Base-by-base conservation (phyloP, 1,140 invertebrate genomes). In the Ceratosolen solmsi region DNA sequence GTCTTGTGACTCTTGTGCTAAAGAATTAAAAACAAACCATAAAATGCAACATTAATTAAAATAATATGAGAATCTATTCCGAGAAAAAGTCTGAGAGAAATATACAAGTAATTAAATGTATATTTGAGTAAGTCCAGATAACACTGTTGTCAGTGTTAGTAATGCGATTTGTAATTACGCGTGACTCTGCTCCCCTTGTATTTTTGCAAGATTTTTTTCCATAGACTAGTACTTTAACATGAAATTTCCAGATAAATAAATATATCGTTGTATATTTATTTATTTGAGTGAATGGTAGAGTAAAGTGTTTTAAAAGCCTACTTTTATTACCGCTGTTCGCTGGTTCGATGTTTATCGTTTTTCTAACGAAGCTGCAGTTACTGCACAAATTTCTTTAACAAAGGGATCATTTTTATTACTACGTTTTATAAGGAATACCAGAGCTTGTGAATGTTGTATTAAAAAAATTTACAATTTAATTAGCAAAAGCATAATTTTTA, bases 71-170 rank as follows among this genome's bases (percentile, higher is more conserved):
- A 51, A 82, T 72, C 51, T 77, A 78, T 82, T 82, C 51, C 20
- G 54, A 82, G 80, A 82, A 73, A 82, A 82, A 82, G 80, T 82
- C 80, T 82, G 80, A 72, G 51, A 82, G 41, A 82, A 78, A 41
- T 56, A 78, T 65, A 82, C 38, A 65, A 60, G 60, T n/a, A 49
- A 76, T 9, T 80, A 82, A 11, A 73, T 73, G 36, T 80, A 68
- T 54, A 74, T 65, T 72, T 73, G 20, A 74, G 33, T 65, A 54
- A 56, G 25, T 46, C 30, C 25, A 25, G 49, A 74, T 63, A 38
- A 51, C 63, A 1, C 33, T 46, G 33, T 80, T 38, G 41, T 80
- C 9, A 70, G 27, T 73, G 17, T 72, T 9, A 3, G 27, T 36
- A 74, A 30, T 7, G 41, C n/a, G 1, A 74, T 36, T 51, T 63